Base-by-base conservation (phyloP, 2,888 invertebrate species). In the Diaphora mendica region DNA sequence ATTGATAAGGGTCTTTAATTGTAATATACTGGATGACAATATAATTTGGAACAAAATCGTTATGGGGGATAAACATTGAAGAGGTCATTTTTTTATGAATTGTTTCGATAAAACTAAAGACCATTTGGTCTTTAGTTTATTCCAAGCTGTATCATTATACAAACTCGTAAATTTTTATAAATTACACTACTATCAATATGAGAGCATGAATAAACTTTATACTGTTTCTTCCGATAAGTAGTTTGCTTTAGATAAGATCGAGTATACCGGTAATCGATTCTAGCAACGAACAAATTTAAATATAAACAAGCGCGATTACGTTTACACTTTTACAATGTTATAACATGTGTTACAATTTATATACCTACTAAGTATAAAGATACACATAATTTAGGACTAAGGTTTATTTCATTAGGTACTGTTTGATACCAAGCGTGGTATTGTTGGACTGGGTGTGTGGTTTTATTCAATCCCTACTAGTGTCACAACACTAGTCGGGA, bases 1-100 rank as follows among this genome's bases (percentile, higher is more conserved):
- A 78, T 74, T 73, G 74, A 82, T 74, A 74, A 71, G 23, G 68
- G 64, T 64, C 69, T 71, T 73, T 76, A 79, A 71, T 73, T 74
- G 51, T 76, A 79, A 81, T 75, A 73, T 68, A 69, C 64, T 64
- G 67, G 48, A 66, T 11, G 39, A 39, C 35, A 35, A 33, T 55
- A 51, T 68, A 68, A 68, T 68, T 35, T 55, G 35, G 39, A 55
- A 68, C 17, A 35, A 68, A 62, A 17, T 62, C 62, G 30, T 62
- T 15, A 15, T 26, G 26, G 26, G n/a, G 59, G 15, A 62, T 62
- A 62, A 62, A 62, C 17, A 62, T 30, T 62, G 15, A 30, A 30
- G 26, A 59, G 13, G 4, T 26, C 13, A 26, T 26, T 26, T 2
- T 26, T 59, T 26, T 26, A 59, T 15, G n/a, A 26, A 13, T 11